These are phyloP conservation scores for Cladorhizidae sp. DNA, from an alignment of 37 sponge, comb jelly and placozoan genomes.

Conservation along the genomic window DNA sequence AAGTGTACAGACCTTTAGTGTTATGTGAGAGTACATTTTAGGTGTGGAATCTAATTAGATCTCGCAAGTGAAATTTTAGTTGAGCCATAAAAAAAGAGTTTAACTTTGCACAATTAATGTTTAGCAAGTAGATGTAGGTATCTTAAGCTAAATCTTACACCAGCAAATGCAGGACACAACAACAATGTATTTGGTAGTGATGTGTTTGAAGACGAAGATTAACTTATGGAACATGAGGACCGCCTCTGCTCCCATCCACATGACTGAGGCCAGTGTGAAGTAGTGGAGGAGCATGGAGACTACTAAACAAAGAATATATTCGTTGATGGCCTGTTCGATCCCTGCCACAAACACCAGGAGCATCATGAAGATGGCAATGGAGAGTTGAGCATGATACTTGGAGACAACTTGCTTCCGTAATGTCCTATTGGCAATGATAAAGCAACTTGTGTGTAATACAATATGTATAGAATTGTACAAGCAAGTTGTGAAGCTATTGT, in stretches of 20 bases:
- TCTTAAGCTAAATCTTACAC: constrained; percentile 29
- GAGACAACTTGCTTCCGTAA: constrained; percentile 23
- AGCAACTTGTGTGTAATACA: background rate
- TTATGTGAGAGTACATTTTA: background rate
- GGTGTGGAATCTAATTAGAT: no score
- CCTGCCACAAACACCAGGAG: constrained; percentile 56
- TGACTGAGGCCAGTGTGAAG: constrained; percentile 45
- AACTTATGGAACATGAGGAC: constrained; percentile 54
- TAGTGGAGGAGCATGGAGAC: constrained; percentile 56
- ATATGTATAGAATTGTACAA: background rate
- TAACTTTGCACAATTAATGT: no score
- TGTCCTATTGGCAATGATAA: constrained; percentile 23
- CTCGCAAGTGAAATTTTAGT: no score
- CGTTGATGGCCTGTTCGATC: constrained; percentile 32
- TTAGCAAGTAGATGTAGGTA: background rate
- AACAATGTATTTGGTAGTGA: constrained; percentile 32
- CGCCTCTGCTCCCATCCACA: constrained; percentile 72
- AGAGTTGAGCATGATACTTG: constrained; percentile 51
- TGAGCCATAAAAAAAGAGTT: no score
- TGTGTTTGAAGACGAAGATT: constrained; percentile 44
- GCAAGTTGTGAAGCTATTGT: background rate
- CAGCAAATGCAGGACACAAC: constrained; percentile 38
- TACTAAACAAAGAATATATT: constrained; percentile 33
- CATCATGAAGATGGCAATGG: constrained; percentile 30
- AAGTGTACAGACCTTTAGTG: no score